Percentiles rank a stretch among this genome's conserved stretches.
Conservation (phyloP, 2,888 invertebrate genomes). For the Diarsia mendica region DNA sequence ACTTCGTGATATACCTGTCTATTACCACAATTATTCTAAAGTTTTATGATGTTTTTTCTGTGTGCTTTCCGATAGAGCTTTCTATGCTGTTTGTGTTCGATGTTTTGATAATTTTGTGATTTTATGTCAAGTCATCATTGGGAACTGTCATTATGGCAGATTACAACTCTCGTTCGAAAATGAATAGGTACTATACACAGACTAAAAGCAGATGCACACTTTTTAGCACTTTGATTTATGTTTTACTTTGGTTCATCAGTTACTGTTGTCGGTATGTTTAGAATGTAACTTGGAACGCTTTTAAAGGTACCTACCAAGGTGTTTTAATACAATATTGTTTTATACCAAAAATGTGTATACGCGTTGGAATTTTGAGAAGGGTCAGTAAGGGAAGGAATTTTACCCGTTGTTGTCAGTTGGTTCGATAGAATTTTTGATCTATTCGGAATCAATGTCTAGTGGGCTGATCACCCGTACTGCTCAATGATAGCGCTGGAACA, state of each 20-base stretch:
- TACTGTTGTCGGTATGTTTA: neutral
- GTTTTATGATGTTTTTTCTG: neutral
- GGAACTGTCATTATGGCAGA: neutral
- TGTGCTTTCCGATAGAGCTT: neutral
- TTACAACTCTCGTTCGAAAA: slow-evolving; percentile 5
- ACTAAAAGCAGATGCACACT: neutral
- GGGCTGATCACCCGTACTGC: no score
- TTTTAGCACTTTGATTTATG: neutral
- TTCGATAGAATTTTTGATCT: no score
- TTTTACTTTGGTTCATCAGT: neutral
- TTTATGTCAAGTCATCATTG: neutral
- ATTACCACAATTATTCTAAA: neutral
- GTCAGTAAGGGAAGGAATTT: no score
- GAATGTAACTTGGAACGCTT: neutral
- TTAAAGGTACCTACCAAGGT: no score
- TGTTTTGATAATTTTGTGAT: slow-evolving; percentile 1
- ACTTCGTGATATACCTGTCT: neutral
- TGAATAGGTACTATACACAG: neutral
- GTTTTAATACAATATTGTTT: neutral
- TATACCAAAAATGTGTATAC: neutral
- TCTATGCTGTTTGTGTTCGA: neutral
- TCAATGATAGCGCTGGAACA: no score
- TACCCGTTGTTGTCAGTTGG: no score
- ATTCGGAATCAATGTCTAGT: no score
- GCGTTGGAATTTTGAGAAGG: neutral